Base-by-base conservation (phyloP, 2,888 invertebrate species). In the Ecdyonurus torrentis region DNA sequence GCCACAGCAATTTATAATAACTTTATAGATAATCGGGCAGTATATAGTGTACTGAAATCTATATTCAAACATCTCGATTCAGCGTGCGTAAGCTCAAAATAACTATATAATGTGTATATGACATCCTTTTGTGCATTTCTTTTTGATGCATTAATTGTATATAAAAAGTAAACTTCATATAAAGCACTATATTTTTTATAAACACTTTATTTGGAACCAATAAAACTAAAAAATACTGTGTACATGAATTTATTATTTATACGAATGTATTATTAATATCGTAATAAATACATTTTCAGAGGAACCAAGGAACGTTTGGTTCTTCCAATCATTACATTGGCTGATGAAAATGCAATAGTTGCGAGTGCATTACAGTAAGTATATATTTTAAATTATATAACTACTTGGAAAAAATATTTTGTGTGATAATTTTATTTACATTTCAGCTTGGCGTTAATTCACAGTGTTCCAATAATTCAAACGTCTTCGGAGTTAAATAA, bases 281-380 rank as follows among this genome's bases (percentile, higher is more conserved):
- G 15, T 10, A 37, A 37, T 37, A 37, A 37, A 37, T 37, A 37
- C 37, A 10, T 5, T 37, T 37, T 10, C 15, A 37, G 37, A 15
- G 37, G 37, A 37, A 55, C n/a, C n/a, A 55, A 20, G n/a, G 55
- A 55, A 55, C n/a, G 55, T 5, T n/a, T 55, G 55, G 55, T 22
- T 7, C 22, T 55, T n/a, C 55, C 55, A 20, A 18, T 55, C 5
- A 55, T 5, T 55, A 55, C 55, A 7, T 55, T 55, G 20, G 55
- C n/a, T 18, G 55, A 55, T 55, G 55, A 55, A 55, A 55, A 55
- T 22, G 55, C 19, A 7, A 55, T 55, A 7, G 55, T 55, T 55
- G 55, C 55, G 7, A 55, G 55, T 55, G 55, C 55, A 7, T 55
- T 55, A n/a, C 55, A 55, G 55, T 55, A 55, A 55, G 55, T 37